Evolutionary conservation across 2,113 vertebrate species (phyloP).

Genomic region (Pseudonaja textilis): DNA sequence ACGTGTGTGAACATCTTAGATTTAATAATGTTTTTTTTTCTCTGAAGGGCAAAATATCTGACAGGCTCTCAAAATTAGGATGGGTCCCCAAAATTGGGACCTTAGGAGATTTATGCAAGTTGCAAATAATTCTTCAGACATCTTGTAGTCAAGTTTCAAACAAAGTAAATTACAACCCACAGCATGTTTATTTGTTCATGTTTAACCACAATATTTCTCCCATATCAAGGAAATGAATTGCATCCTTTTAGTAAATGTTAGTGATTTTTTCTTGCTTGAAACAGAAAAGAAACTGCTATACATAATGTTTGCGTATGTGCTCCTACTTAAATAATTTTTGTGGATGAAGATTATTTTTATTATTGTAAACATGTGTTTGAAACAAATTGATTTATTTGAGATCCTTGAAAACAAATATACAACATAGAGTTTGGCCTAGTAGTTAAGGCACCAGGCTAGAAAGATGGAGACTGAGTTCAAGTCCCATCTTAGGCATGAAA

Average conservation of each 20-base stretch:
- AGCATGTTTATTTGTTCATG: constrained; percentile 13
- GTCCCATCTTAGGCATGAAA: not conserved
- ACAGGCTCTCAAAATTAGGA: constrained; percentile 9
- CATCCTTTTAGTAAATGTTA: constrained; percentile 10
- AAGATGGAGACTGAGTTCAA: not conserved
- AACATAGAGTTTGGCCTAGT: not conserved
- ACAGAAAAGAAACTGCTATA: not conserved
- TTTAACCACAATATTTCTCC: constrained; percentile 15
- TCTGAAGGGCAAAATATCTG: constrained; percentile 27
- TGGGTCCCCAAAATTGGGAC: not conserved
- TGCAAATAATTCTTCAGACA: constrained; percentile 33
- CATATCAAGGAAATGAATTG: constrained; percentile 14
- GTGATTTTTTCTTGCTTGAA: not conserved
- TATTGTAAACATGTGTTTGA: not conserved
- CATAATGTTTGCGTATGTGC: not conserved
- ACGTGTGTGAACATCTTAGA: not conserved
- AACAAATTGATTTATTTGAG: not conserved
- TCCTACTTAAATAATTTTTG: not conserved
- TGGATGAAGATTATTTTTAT: not conserved
- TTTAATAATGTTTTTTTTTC: not conserved
- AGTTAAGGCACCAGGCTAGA: not conserved
- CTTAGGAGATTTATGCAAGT: constrained; percentile 24
- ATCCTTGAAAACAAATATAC: not conserved
- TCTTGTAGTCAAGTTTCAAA: constrained; percentile 20
- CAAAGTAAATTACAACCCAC: constrained; percentile 8